Base-by-base conservation (phyloP, 2,797 vertebrate genomes). In the Distichodus sexfasciatus region DNA sequence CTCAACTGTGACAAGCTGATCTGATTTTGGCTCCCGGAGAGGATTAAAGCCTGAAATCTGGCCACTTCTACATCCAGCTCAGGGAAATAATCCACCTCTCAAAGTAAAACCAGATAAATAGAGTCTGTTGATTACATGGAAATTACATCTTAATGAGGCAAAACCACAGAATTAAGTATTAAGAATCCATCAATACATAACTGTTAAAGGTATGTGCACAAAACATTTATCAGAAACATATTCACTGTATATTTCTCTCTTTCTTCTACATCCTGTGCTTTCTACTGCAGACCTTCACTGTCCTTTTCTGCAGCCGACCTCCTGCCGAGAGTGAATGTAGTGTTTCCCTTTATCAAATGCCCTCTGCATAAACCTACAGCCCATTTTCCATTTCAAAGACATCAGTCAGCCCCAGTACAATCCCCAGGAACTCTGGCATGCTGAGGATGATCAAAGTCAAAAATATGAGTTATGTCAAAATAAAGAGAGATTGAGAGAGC, bases 361-460 rank as follows among this genome's bases (percentile, higher is more conserved):
- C 23, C 19, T 35, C 38, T 36, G 8, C 55, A 48, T 64, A 69
- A 43, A 53, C 17, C 12, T 57, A 15, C 5, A 23, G 21, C 24
- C 14, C 10, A 36, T 19, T 15, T 64, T 19, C 44, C 6, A 7
- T 55, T 69, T 28, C 51, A 53, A 15, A 59, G 43, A 51, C 26
- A 44, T 61, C 31, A 24, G 71, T 62, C 64, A 67, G 23, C 64
- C 71, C 57, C 41, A 23, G 17, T 40, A 3, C 46, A 26, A 47
- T n/a, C 23, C 46, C 51, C 59, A 7, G 17, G 23, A 57, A 65
- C 43, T 31, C 35, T 1, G 6, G 46, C 26, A 21, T 58, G 19
- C n/a, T 61, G 50, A 66, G 17, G 58, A 69, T 19, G 24, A 29
- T 28, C n/a, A 62, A 50, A 57, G 24, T 19, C n/a, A 54, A 46